Evolutionary conservation across 1,140 invertebrate genomes (phyloP).

Genomic region (Cheumatopsyche charites): DNA sequence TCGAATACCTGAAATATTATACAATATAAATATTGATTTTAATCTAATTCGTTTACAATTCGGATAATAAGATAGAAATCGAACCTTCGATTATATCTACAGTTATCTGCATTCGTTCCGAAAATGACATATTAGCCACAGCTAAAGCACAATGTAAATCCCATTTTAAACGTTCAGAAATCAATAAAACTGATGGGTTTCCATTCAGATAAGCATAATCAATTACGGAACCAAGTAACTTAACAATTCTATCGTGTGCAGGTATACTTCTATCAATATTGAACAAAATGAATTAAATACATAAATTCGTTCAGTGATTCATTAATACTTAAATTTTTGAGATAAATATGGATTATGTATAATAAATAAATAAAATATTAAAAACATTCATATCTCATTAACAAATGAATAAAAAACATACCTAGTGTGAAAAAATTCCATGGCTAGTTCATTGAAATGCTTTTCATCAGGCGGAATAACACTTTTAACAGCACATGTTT

Average conservation of each 20-base stretch:
- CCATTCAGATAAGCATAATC: constrained; percentile 76
- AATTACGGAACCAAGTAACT: constrained; percentile 81
- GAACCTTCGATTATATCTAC: constrained; percentile 80
- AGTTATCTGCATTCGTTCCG: constrained; percentile 73
- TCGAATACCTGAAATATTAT: constrained; percentile 66
- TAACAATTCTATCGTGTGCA: constrained; percentile 82
- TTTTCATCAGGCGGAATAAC: constrained; percentile 89
- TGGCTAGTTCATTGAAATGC: constrained; percentile 90
- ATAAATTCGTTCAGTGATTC: too few species aligned
- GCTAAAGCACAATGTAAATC: constrained; percentile 85
- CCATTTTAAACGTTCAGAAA: constrained; percentile 75
- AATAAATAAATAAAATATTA: constrained; percentile 1
- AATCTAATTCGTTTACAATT: background rate
- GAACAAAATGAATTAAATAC: constrained; percentile 18
- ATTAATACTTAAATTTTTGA: constrained; percentile 1
- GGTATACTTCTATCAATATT: constrained; percentile 80
- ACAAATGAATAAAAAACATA: constrained; percentile 47
- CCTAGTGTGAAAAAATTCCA: constrained; percentile 90
- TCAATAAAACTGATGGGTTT: constrained; percentile 78
- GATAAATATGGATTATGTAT: background rate
- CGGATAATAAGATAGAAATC: background rate
- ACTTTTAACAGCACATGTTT: constrained; percentile 86
- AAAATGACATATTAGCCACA: constrained; percentile 70
- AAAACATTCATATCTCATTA: too few species aligned
- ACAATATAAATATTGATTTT: background rate